Evolutionary conservation across 1,140 invertebrate genomes (phyloP).

Genomic region (Lordiphosa collinella): DNA sequence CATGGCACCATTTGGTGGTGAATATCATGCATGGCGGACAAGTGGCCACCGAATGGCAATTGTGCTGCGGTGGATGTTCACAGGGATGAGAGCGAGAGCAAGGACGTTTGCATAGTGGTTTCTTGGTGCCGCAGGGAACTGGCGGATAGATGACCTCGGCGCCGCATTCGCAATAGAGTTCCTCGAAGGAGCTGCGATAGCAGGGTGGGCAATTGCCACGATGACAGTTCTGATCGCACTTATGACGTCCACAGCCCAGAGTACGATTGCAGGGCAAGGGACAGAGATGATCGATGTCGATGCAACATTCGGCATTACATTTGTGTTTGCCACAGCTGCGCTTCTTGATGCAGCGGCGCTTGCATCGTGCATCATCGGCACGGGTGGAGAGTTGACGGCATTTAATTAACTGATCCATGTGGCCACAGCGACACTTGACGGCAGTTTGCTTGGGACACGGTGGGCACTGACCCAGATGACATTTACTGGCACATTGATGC

Average conservation of each 20-base stretch:
- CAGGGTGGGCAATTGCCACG: conserved; percentile 92
- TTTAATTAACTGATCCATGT: conserved; percentile 89
- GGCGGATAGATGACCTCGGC: conserved; percentile 92
- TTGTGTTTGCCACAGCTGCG: conserved; percentile 91
- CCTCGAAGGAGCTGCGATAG: conserved; percentile 92
- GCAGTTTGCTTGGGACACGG: conserved; percentile 88
- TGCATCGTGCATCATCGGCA: conserved; percentile 88
- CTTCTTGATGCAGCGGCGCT: conserved; percentile 93
- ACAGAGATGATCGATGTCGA: conserved; percentile 92
- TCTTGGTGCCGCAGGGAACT: conserved; percentile 92
- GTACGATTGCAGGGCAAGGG: conserved; percentile 89
- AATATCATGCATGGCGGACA: conserved; percentile 97
- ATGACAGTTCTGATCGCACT: conserved; percentile 94
- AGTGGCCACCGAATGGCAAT: conserved; percentile 80
- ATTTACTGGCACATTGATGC: conserved; percentile 86
- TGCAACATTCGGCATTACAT: conserved; percentile 92
- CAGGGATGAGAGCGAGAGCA: conserved; percentile 90
- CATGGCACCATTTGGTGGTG: conserved; percentile 92
- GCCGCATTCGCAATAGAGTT: conserved; percentile 95
- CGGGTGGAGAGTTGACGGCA: conserved; percentile 87
- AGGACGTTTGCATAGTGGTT: conserved; percentile 87
- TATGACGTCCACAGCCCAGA: conserved; percentile 91
- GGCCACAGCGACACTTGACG: conserved; percentile 94
- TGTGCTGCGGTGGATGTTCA: conserved; percentile 88
- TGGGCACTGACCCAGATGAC: conserved; percentile 90